These are phyloP conservation scores for Diadegma fenestrale DNA, from an alignment of 2,888 invertebrate species.

Conservation along the genomic window DNA sequence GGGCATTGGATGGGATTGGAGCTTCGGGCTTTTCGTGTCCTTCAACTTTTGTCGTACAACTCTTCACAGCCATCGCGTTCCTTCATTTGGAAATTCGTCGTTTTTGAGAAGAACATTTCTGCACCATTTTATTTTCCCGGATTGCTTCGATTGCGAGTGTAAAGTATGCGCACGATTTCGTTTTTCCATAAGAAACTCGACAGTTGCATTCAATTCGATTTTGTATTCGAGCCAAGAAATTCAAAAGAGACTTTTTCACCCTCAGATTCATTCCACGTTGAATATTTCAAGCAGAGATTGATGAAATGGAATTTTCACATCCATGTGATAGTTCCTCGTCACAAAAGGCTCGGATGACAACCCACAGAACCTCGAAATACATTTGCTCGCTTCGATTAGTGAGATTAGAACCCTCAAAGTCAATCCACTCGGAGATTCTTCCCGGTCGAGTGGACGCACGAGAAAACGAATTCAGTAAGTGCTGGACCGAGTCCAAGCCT, in stretches of 20 bases:
- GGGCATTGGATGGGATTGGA: constrained; percentile 22
- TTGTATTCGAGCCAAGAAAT: neutral
- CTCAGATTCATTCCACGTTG: neutral
- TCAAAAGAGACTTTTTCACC: neutral
- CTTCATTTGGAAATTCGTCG: neutral
- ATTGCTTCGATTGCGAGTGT: neutral
- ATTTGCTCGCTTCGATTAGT: constrained; percentile 72
- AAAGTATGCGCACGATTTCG: neutral
- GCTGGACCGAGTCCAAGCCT: constrained; percentile 44
- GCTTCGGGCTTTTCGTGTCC: constrained; percentile 37
- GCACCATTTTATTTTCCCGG: neutral
- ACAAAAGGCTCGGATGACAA: constrained; percentile 9
- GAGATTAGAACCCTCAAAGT: constrained; percentile 72
- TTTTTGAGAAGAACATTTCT: neutral
- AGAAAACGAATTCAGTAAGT: constrained; percentile 43
- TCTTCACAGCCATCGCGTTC: constrained; percentile 13
- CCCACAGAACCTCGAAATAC: constrained; percentile 39
- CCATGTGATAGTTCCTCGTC: neutral
- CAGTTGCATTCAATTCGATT: neutral
- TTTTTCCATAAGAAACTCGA: neutral
- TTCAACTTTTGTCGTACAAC: constrained; percentile 37
- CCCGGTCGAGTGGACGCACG: constrained; percentile 34
- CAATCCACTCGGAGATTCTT: constrained; percentile 66
- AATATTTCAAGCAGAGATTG: neutral
- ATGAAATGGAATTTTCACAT: constrained; percentile 6